Base-by-base conservation (phyloP, 2,888 invertebrate genomes). In the Drosophila emarginata region DNA sequence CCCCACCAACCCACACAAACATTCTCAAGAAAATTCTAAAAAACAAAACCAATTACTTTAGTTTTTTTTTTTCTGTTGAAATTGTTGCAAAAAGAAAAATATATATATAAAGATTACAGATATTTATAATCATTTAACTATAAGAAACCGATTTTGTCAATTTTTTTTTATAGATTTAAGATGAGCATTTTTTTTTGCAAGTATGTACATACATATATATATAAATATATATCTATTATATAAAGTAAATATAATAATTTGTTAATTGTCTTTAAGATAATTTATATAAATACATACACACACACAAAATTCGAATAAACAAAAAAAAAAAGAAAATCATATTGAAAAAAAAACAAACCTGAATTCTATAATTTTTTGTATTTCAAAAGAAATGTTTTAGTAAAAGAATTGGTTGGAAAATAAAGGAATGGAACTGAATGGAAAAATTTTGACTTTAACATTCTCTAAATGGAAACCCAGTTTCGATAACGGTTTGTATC, bases 261-360 rank as follows among this genome's bases (percentile, higher is more conserved):
- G 86, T 80, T 85, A 80, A 77, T 62, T 87, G 80, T 82, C 87
- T 78, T 72, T 84, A 85, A 87, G 86, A 87, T 82, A 73, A 83
- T 77, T 73, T 79, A 81, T 80, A 72, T 72, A 73, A 62, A 73
- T 40, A 64, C 56, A 39, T 54, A 64, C 54, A 45, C 37, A 54
- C 60, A 58, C 61, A 37, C 54, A 57, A 40, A 23, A 64, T 32
- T 53, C 56, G 59, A 57, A 73, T 28, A 57, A 64, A 53, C 64
- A 65, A 54, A 60, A 32, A 60, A 65, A 72, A 72, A 70, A 72
- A 67, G 72, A 40, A 56, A 59, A 51, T 57, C 37, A 64, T 59
- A 54, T 65, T 71, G 63, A 45, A 59, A 2, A 59, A 59, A 64
- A 57, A 66, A n/a, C 50, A 69, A 62, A 71, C 59, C 72, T 72